Evolutionary conservation across 2,113 vertebrate species (phyloP).

Genomic region (Gnathonemus longibarbis): DNA sequence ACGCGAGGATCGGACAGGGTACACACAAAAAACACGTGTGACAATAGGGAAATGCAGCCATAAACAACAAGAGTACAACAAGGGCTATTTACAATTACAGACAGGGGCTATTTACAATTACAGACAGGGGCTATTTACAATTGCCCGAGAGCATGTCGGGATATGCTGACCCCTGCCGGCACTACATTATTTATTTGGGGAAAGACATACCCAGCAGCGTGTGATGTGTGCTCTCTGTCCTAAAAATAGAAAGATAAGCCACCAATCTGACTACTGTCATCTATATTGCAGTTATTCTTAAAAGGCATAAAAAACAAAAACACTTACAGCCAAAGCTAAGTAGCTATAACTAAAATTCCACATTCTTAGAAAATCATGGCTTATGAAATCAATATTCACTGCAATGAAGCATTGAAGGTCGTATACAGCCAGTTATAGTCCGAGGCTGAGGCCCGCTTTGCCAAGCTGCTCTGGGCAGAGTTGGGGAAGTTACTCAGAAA

Average conservation of each 20-base stretch:
- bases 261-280: neutral
- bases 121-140: too few species aligned
- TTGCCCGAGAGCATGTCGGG: too few species aligned
- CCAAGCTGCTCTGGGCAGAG: neutral
- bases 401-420: neutral
- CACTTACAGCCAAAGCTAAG: neutral
- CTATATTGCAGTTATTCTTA: neutral
- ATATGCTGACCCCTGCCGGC: too few species aligned
- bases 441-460: neutral
- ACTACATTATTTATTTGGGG: neutral
- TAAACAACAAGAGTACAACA: too few species aligned
- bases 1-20: too few species aligned
- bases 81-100: too few species aligned
- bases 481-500: too few species aligned
- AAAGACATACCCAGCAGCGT: neutral
- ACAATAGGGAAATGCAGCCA: too few species aligned
- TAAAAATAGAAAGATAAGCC: neutral
- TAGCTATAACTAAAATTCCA: neutral
- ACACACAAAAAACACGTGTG: too few species aligned
- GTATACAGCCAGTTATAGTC: neutral
- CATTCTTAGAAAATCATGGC: neutral
- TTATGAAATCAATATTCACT: neutral
- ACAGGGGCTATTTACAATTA: too few species aligned
- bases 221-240: neutral
- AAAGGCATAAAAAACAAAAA: neutral